A percentile compares a stretch with the other conserved stretches of the same genome.
Conservation (phyloP, 30 jellyfish, hydroid and myxozoan species). For the Aurelia sp. region DNA sequence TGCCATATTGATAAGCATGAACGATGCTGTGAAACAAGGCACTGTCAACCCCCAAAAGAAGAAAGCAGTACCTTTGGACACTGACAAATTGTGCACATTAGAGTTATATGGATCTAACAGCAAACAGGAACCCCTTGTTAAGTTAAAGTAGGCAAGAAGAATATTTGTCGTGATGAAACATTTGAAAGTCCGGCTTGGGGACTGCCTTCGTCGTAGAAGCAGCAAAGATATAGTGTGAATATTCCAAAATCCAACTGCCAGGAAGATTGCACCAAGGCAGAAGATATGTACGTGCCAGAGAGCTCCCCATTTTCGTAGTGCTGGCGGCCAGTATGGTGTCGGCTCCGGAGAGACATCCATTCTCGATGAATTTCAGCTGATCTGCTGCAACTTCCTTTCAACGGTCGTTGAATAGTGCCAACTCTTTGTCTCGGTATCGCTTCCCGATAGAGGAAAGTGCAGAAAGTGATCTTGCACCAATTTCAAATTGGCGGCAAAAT, state of each 20-base stretch:
- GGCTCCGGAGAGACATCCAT: conserved; percentile 67
- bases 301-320: conserved; percentile 47
- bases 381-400: no score
- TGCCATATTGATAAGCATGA: conserved; percentile 53
- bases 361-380: no score
- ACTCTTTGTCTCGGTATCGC: no score
- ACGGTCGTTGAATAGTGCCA: no score
- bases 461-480: no score
- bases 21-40: conserved; percentile 66
- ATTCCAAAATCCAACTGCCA: conserved; percentile 22
- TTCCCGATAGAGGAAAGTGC: no score
- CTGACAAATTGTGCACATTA: conserved; percentile 6
- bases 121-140: conserved; percentile 36
- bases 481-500: no score
- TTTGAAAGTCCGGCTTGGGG: conserved; percentile 29
- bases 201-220: neutral
- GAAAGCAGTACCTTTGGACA: conserved; percentile 41
- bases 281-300: conserved; percentile 53
- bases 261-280: conserved; percentile 30
- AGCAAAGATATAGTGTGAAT: conserved; percentile 15
- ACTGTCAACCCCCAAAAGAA: conserved; percentile 49
- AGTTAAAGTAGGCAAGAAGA: conserved; percentile 33
- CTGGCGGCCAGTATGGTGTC: conserved; percentile 51
- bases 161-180: conserved; percentile 18
- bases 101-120: conserved; percentile 65